A percentile compares a stretch with the other conserved stretches of the same genome.
phyloP scores from a whole-genome alignment of 2,113 vertebrate genomes.

The Gymnogyps californianus region DNA sequence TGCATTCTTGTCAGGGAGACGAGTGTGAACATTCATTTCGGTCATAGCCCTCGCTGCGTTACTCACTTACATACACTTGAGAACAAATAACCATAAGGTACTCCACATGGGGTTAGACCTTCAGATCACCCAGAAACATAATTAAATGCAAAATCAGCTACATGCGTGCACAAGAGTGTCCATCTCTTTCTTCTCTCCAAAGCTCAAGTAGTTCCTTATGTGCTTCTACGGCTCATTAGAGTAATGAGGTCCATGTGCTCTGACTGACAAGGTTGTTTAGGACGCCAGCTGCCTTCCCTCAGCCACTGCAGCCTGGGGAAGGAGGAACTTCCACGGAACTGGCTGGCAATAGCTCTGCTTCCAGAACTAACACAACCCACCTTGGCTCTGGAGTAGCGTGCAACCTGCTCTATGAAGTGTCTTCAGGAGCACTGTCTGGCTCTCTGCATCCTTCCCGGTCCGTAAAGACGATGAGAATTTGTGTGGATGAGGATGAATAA shows the following conservation, averaged over 20 bases:
- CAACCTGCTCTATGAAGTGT: background rate
- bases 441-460: background rate
- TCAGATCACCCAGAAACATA: background rate
- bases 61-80: background rate
- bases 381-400: background rate
- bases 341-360: accelerated
- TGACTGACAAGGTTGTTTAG: background rate
- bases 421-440: background rate
- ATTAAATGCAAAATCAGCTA: background rate
- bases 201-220: background rate
- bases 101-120: background rate
- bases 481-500: background rate
- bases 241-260: background rate
- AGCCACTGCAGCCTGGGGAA: background rate
- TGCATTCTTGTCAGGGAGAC: background rate
- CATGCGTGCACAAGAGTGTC: background rate
- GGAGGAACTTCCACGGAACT: background rate
- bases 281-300: background rate
- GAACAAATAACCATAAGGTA: background rate
- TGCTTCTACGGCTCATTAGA: background rate
- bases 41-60: background rate
- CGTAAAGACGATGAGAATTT: background rate
- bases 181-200: background rate
- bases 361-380: background rate
- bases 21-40: background rate